A percentile compares a stretch with the other conserved stretches of the same genome.
Conservation (phyloP, 2,113 vertebrate species). For the Nycticryphes semicollaris region DNA sequence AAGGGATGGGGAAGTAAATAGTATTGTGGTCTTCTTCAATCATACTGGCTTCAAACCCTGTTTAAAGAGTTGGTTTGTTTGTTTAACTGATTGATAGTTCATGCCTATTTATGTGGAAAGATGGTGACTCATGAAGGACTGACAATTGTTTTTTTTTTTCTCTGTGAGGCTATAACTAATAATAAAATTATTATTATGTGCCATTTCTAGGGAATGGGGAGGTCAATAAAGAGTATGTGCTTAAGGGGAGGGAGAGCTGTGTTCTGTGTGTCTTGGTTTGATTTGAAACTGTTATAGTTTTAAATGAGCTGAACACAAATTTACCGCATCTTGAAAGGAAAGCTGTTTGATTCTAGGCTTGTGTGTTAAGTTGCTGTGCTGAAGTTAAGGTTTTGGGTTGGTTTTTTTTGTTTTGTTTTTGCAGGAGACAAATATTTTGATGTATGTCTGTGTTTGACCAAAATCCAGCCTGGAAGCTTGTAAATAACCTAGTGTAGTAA, state of each 20-base stretch:
- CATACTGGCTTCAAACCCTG: background rate
- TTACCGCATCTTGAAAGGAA: constrained; percentile 15
- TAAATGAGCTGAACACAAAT: background rate
- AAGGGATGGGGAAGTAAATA: rapidly evolving
- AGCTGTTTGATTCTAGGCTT: background rate
- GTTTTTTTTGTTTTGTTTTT: background rate
- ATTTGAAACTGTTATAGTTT: constrained; percentile 27
- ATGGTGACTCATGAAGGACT: background rate
- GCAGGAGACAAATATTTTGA: background rate
- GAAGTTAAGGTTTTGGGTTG: background rate
- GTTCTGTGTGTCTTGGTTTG: background rate
- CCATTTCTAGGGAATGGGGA: background rate
- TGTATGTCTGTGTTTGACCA: background rate
- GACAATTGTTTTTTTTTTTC: background rate
- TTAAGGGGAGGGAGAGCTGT: background rate
- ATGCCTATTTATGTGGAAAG: constrained; percentile 7
- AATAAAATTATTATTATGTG: background rate
- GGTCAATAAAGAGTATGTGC: background rate
- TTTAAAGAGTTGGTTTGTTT: background rate
- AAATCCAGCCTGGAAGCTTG: constrained; percentile 8
- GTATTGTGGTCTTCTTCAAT: background rate
- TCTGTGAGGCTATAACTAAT: constrained; percentile 18
- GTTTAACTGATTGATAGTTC: background rate
- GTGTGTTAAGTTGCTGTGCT: constrained; percentile 1
- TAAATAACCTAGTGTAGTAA: constrained; percentile 19